Percentiles rank a stretch among this genome's conserved stretches.
Conservation (phyloP, 2,888 invertebrate genomes). For the Graphium colonna region DNA sequence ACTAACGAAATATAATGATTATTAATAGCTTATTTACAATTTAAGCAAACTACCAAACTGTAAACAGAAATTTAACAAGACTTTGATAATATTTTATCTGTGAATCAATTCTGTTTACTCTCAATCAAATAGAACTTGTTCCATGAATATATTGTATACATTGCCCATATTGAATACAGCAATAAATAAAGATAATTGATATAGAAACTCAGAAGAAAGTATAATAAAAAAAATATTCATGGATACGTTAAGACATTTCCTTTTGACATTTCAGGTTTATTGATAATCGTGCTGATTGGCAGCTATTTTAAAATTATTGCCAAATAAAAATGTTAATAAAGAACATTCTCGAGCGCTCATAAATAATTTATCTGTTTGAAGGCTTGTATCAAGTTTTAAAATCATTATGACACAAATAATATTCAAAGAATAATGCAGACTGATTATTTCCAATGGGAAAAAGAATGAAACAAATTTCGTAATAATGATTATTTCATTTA, state of each 20-base stretch:
- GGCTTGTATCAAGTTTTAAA: not conserved
- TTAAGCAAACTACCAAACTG: too few relatives aligned
- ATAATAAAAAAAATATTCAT: slow-evolving; percentile 1
- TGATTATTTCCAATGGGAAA: slow-evolving; percentile 7
- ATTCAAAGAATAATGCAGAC: not conserved
- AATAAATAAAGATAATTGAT: not conserved
- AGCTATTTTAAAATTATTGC: not conserved
- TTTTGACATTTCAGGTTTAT: not conserved
- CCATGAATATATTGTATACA: not conserved
- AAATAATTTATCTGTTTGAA: too few relatives aligned
- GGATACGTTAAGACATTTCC: not conserved
- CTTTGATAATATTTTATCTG: not conserved
- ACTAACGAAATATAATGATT: too few relatives aligned
- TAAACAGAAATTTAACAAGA: too few relatives aligned
- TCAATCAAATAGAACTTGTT: not conserved
- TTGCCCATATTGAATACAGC: not conserved
- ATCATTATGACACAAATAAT: too few relatives aligned
- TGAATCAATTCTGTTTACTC: not conserved
- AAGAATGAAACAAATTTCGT: slow-evolving; percentile 25
- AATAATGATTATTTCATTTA: slow-evolving; percentile 50
- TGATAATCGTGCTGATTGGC: not conserved
- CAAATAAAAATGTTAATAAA: not conserved
- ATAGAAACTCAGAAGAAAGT: not conserved
- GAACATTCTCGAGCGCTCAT: too few relatives aligned
- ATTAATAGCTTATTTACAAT: too few relatives aligned